phyloP scores from a whole-genome alignment of 2,113 vertebrate genomes.

The Nothobranchius furzeri region DNA sequence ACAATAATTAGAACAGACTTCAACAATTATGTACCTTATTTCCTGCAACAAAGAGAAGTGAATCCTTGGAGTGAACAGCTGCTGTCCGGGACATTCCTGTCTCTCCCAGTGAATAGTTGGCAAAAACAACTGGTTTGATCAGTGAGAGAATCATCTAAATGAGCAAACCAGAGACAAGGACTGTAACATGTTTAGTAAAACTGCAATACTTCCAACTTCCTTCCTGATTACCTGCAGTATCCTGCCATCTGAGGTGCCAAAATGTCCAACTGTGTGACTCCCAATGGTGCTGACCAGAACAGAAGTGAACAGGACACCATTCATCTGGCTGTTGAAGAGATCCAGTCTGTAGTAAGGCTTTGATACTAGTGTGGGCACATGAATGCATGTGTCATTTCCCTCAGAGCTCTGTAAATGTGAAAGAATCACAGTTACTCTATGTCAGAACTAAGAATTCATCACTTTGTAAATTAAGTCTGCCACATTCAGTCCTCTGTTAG shows the following conservation, averaged over 20 bases:
- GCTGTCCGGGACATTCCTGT: constrained; percentile 73
- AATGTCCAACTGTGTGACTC: constrained; percentile 85
- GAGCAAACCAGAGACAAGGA: constrained; percentile 31
- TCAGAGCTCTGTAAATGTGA: constrained; percentile 60
- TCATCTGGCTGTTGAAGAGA: constrained; percentile 86
- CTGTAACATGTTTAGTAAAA: background rate
- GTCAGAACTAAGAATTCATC: background rate
- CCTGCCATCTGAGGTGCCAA: constrained; percentile 88
- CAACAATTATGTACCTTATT: constrained; percentile 80
- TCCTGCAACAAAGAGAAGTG: constrained; percentile 84
- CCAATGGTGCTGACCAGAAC: constrained; percentile 81
- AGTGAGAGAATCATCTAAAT: constrained; percentile 84
- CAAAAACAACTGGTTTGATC: constrained; percentile 78
- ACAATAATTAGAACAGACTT: background rate
- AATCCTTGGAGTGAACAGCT: constrained; percentile 69
- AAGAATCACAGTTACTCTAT: constrained; percentile 18
- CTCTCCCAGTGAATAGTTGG: constrained; percentile 91
- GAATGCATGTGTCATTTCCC: constrained; percentile 75
- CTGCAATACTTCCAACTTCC: background rate
- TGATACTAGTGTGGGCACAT: constrained; percentile 83
- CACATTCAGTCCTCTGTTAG: background rate
- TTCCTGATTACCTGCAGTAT: constrained; percentile 85
- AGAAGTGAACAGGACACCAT: constrained; percentile 82
- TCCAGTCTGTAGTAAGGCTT: constrained; percentile 81
- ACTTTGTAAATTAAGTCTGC: background rate